Evolutionary conservation across 2,113 vertebrate species (phyloP), one percentile per base, ranked within the genome.

Genomic region (Chionodraco myersi): DNA sequence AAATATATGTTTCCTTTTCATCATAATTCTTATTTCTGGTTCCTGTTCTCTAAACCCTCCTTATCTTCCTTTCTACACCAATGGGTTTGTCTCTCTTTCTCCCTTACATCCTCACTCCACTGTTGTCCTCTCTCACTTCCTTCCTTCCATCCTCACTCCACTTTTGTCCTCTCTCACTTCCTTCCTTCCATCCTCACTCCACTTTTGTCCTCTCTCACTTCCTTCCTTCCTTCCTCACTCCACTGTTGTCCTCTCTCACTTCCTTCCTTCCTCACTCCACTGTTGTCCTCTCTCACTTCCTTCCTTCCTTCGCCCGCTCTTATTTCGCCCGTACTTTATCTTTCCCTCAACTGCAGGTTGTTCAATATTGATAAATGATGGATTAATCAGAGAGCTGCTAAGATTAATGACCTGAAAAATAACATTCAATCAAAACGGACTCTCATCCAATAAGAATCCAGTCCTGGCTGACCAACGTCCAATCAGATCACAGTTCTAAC

Each of bases 351-450:
- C 64, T 82, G 58, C 75, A 68, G 16, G 44, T 23, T 64, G 72
- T 87, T 89, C 85, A 65, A 89, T 89, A 69, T 65, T 80, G 65
- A 87, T 89, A 67, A 87, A 85, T 89, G 74, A 87, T 80, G 85
- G 88, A 89, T 87, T 44, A 56, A 61, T 77, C 15, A 44, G 18
- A 71, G 60, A 75, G 52, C 52, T 82, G 52, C 74, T 77, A 61
- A 68, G 62, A 36, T 66, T 66, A 30, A 75, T 6, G 34, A 10
- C 56, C 60, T 77, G 66, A 14, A 65, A 7, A n/a, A 60, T 1
- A 16, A 36, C 6, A 36, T 47, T 15, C 53, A 59, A 59, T 72
- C 56, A 49, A 4, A 80, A n/a, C 16, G 15, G 0, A 6, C 51
- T 0, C 36, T 7, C 15, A 3, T 23, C 86, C 77, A 86, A 83